Percentiles rank a stretch among this genome's conserved stretches.
Conservation (phyloP, 1,140 invertebrate genomes). For the Drosophila sp. region DNA sequence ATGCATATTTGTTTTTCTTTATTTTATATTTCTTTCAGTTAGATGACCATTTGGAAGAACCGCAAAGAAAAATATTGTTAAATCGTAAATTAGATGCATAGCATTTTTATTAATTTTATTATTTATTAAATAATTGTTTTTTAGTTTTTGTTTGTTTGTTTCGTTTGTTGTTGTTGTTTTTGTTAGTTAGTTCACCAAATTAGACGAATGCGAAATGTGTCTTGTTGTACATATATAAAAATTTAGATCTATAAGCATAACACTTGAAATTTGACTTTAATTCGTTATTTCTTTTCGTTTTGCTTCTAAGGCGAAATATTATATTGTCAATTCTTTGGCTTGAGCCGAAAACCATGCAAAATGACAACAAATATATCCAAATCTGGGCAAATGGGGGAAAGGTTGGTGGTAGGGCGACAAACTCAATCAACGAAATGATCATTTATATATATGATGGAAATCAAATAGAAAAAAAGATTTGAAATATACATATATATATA, state of each 20-base stretch:
- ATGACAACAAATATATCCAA: constrained; percentile 82
- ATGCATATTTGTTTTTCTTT: constrained; percentile 17
- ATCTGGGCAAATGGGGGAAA: constrained; percentile 29
- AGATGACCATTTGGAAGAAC: constrained; percentile 65
- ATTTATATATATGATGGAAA: neutral
- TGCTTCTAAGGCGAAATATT: constrained; percentile 82
- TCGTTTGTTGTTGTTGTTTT: constrained; percentile 5
- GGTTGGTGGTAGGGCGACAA: neutral
- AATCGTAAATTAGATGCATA: constrained; percentile 50
- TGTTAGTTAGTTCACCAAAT: constrained; percentile 48
- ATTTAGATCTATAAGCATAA: constrained; percentile 82
- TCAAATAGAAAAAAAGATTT: constrained; percentile 7
- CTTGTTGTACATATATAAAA: constrained; percentile 69
- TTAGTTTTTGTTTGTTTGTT: neutral
- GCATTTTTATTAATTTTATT: constrained; percentile 12
- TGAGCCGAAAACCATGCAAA: constrained; percentile 82
- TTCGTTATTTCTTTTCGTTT: constrained; percentile 64
- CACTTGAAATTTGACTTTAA: constrained; percentile 77
- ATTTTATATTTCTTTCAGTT: constrained; percentile 25
- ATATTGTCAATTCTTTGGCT: constrained; percentile 83
- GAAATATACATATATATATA: constrained; percentile 18
- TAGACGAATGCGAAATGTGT: constrained; percentile 49
- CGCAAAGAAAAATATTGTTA: constrained; percentile 56
- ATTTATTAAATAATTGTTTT: neutral
- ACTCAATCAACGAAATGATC: neutral